Base-by-base conservation (phyloP, 2,113 vertebrate genomes). In the Mionectes macconnelli region DNA sequence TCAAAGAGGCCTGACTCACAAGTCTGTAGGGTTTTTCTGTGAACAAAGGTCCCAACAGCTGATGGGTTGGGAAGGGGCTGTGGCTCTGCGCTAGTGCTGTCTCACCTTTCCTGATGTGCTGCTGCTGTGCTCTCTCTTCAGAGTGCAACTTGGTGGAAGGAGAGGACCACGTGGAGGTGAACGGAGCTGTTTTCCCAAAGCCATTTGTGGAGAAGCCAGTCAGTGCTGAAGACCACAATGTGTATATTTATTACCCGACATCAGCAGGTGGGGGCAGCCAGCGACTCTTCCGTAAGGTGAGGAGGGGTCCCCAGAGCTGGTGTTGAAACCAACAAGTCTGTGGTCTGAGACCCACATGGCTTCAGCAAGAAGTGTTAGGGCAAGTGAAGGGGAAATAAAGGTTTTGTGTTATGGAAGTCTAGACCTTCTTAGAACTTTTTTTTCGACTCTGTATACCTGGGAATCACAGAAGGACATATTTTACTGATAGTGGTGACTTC, bases 131-230 rank as follows among this genome's bases (percentile, higher is more conserved):
- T 89, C 89, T 91, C 49, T 87, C 82, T 75, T 93, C 97, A 99
- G 99, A 99, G 94, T 99, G 99, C 94, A 99, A 98, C 96, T 95
- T 99, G 88, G 98, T 99, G 92, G 99, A 99, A 96, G 99, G 99
- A 59, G 99, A 99, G 96, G 99, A 99, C 97, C 99, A 99, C 0
- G 99, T 99, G 94, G 99, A 99, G 97, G 99, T 99, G 60, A 99
- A 99, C 1, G 99, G 99, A 42, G 99, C 99, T 68, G 97, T 99
- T 68, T 99, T 99, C 97, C 99, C 99, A 53, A 99, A 99, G 96
- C 99, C 99, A 2, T 99, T 99, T 86, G 99, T 99, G 42, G 99
- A 99, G 98, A 99, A 99, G 97, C 99, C 99, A 0, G 99, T 99
- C 90, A 99, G 99, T 78, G 99, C 99, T 2, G 99, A 99, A 95